Percentiles rank a stretch among this genome's conserved stretches.
phyloP scores from a whole-genome alignment of 2,888 invertebrate genomes.

The Eupithecia subfuscata region DNA sequence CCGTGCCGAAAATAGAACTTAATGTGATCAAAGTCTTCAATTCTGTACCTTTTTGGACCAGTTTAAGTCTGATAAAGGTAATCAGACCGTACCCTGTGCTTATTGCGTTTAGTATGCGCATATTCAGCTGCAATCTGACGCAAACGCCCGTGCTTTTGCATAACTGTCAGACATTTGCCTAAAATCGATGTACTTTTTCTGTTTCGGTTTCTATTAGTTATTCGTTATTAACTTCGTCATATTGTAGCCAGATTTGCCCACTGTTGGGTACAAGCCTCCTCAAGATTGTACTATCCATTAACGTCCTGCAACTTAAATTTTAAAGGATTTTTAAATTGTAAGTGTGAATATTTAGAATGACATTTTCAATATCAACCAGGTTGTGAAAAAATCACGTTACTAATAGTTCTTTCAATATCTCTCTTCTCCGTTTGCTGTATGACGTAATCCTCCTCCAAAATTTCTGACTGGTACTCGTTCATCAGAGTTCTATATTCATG shows the following conservation, averaged over 20 bases:
- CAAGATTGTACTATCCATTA: neutral
- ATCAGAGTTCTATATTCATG: neutral
- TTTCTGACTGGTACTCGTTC: neutral
- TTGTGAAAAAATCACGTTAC: neutral
- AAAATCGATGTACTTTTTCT: neutral
- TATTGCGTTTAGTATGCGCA: conserved; percentile 31
- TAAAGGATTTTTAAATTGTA: neutral
- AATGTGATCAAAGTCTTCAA: neutral
- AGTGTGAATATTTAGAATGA: neutral
- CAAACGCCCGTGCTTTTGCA: conserved; percentile 4
- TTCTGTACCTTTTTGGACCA: neutral
- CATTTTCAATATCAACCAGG: neutral
- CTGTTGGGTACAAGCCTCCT: neutral
- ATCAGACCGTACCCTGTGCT: conserved; percentile 6
- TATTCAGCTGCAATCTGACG: conserved; percentile 21
- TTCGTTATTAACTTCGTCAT: neutral
- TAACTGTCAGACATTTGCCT: conserved; percentile 3
- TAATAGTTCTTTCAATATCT: neutral
- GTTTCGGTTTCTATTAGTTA: neutral
- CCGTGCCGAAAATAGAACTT: neutral
- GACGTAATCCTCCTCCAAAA: neutral
- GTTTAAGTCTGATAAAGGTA: neutral
- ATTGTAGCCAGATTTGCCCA: neutral
- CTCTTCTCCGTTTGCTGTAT: neutral
- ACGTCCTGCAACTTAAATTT: neutral